Base-by-base conservation (phyloP, 30 jellyfish, hydroid and myxozoan genomes). In the Cassiopea andromeda region DNA sequence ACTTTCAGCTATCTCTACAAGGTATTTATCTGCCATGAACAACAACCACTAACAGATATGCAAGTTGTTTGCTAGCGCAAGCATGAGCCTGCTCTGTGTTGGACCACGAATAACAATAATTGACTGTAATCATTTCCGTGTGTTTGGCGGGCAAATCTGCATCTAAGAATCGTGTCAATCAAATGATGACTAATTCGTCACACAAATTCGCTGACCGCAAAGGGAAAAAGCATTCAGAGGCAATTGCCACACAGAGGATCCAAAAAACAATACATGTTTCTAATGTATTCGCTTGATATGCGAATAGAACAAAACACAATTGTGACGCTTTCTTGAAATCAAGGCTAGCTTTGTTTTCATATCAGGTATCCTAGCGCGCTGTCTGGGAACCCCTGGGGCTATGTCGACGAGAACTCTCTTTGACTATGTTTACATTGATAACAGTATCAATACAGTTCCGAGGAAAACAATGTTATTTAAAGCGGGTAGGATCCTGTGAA, bases 61-160 rank as follows among this genome's bases (percentile, higher is more conserved):
- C 43, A 3, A 3, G 73, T 79, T 50, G 44, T 66, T 73, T 78
- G 82, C 90, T 81, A 49, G 50, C 60, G 89, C 89, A 61, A 58
- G 89, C 89, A 80, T 71, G 69, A 71, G 61, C 89, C 47, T 80
- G 89, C 59, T 66, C 57, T 67, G 1, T 61, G 18, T 60, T 60
- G 15, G 79, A 64, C 71, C 1, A 18, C 2, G 49, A 58, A 81
- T 2, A 50, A 5, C 58, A 70, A 67, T 47, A 67, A 81, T 69
- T 64, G 67, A 64, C 15, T 8, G 81, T 44, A 81, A 46, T 81
- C 90, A 81, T 81, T 81, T 81, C 90, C 90, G 90, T 67, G 83
- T 81, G 83, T 81, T 67, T 68, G 90, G 70, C 74, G 90, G 86
- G 90, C 45, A 81, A 81, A 68, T 70, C 81, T 60, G 38, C 82